A percentile compares a stretch with the other conserved stretches of the same genome.
Conservation (phyloP, 2,888 invertebrate species). For the Bembecia ichneumoniformis region DNA sequence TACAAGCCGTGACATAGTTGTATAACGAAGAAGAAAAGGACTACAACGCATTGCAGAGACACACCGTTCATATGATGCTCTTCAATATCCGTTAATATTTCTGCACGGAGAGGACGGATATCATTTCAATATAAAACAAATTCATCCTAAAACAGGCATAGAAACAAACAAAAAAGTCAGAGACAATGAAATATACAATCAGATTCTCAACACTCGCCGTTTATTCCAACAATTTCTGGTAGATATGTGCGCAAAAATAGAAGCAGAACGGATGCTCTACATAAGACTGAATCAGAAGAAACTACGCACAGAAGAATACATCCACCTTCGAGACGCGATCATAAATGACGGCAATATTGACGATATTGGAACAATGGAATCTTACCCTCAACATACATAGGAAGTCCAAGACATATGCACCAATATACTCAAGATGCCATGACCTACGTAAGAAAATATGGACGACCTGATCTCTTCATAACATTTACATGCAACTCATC, state of each 20-base stretch:
- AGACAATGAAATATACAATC: no score
- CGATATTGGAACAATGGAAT: not conserved
- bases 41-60: slow-evolving; percentile 13
- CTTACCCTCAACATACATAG: not conserved
- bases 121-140: slow-evolving; percentile 6
- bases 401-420: slow-evolving; percentile 2
- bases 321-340: slow-evolving; percentile 16
- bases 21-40: slow-evolving; percentile 17
- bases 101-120: slow-evolving; percentile 11
- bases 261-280: slow-evolving; percentile 16
- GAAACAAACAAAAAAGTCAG: slow-evolving; percentile 5
- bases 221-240: slow-evolving; percentile 14
- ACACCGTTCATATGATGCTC: slow-evolving; percentile 4
- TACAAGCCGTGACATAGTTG: slow-evolving; percentile 19
- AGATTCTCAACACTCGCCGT: slow-evolving; percentile 15
- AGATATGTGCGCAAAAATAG: slow-evolving; percentile 15
- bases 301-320: slow-evolving; percentile 19
- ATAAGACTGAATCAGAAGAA: slow-evolving; percentile 15
- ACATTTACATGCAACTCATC: no score
- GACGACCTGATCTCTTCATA: no score
- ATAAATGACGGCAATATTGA: not conserved
- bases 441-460: no score
- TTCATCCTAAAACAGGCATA: not conserved
- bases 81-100: slow-evolving; percentile 7
- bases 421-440: slow-evolving; percentile 21